Percentiles rank a stretch among this genome's conserved stretches.
phyloP scores from a whole-genome alignment of 2,888 invertebrate species.

The Opisthograptis luteolata region DNA sequence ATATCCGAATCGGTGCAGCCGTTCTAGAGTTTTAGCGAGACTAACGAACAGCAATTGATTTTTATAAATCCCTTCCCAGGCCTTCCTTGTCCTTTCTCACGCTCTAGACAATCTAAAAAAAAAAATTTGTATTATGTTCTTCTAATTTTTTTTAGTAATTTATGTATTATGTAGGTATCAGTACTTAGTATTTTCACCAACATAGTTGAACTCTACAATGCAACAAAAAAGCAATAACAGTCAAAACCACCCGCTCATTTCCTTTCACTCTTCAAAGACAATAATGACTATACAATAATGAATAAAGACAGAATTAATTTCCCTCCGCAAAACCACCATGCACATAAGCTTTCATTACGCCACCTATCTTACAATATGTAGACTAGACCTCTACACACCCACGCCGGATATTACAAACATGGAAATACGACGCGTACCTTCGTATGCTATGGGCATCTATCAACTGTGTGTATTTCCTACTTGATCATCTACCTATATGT shows the following conservation, averaged over 20 bases:
- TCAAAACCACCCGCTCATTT: conserved; percentile 1
- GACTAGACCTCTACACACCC: background rate
- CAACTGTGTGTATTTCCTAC: background rate
- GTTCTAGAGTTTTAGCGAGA: too few relatives aligned
- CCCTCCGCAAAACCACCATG: conserved; percentile 1
- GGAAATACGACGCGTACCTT: conserved; percentile 1
- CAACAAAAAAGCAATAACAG: conserved; percentile 2
- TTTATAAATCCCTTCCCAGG: too few relatives aligned
- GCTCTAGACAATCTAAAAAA: too few relatives aligned
- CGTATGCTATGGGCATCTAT: background rate
- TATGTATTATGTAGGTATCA: too few relatives aligned
- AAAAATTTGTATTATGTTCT: too few relatives aligned
- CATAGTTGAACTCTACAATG: conserved; percentile 2
- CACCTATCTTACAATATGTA: conserved; percentile 6
- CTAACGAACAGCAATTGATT: too few relatives aligned
- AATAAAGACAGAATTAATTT: conserved; percentile 4
- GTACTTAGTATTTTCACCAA: conserved; percentile 6
- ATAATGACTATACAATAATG: background rate
- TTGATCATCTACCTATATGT: background rate
- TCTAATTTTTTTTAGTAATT: too few relatives aligned
- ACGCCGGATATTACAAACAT: conserved; percentile 8
- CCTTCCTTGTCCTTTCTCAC: too few relatives aligned
- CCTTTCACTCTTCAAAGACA: conserved; percentile 14
- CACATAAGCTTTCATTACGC: conserved; percentile 16
- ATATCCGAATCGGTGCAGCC: too few relatives aligned